Conservation (phyloP, 1,140 invertebrate species). For the Fopius arisanus region DNA sequence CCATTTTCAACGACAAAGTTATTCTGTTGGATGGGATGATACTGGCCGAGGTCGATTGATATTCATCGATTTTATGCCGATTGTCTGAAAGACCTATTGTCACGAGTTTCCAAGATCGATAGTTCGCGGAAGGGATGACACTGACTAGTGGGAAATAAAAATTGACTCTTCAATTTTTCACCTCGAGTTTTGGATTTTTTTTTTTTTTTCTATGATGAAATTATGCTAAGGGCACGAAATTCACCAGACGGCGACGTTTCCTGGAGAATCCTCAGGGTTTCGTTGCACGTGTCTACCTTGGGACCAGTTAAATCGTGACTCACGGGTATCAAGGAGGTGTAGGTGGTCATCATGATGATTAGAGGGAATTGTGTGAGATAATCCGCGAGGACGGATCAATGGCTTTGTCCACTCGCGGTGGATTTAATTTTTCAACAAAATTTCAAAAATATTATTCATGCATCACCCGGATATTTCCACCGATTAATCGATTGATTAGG, state of each 20-base stretch:
- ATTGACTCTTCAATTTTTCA: not conserved
- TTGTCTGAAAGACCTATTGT: not conserved
- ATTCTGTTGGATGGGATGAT: not conserved
- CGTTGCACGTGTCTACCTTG: not conserved
- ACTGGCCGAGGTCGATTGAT: slow-evolving; percentile 1
- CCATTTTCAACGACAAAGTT: not conserved
- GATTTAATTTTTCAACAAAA: too few relatives aligned
- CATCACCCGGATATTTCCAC: too few relatives aligned
- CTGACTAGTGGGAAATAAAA: too few relatives aligned
- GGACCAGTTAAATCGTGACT: not conserved
- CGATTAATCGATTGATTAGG: too few relatives aligned
- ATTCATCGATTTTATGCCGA: not conserved
- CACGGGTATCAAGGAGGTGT: not conserved
- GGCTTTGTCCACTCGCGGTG: not conserved
- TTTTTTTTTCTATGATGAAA: not conserved
- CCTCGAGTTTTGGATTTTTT: not conserved
- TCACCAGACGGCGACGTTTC: not conserved
- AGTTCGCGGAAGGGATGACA: not conserved
- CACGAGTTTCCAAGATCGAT: not conserved
- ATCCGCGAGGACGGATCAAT: not conserved
- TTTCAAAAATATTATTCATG: too few relatives aligned
- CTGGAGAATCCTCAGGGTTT: not conserved
- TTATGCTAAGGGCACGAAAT: not conserved
- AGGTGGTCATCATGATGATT: not conserved
- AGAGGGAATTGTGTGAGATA: not conserved